phyloP scores from a whole-genome alignment of 1,140 invertebrate genomes.

The Polypedilum pembai region DNA sequence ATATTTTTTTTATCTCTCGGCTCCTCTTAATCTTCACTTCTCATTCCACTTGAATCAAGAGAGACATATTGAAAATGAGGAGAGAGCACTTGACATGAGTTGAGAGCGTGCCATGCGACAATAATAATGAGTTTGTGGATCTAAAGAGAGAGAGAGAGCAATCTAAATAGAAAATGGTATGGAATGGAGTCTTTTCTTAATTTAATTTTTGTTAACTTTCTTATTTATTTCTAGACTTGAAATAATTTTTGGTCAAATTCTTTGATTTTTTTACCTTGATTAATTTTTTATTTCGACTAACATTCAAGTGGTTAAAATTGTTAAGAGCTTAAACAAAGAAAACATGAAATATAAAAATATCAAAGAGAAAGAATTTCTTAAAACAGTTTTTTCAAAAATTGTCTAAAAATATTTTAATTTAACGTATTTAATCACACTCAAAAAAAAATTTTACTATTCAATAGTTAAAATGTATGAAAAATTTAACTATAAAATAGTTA shows the following conservation, averaged over 20 bases:
- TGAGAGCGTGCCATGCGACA: background rate
- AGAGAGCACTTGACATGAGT: conserved; percentile 4
- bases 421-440: no score
- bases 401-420: no score
- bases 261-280: background rate
- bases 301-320: no score
- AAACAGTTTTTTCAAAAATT: no score
- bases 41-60: background rate
- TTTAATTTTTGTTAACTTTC: background rate
- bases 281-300: background rate
- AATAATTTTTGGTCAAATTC: background rate
- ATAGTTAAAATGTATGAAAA: no score
- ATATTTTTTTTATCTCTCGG: background rate
- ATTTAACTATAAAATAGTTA: no score
- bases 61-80: background rate
- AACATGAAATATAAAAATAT: no score
- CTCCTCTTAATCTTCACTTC: background rate
- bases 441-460: no score
- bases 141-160: no score
- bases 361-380: no score
- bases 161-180: background rate
- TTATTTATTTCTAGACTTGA: background rate
- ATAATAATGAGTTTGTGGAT: no score
- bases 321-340: no score
- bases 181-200: background rate